A percentile compares a stretch with the other conserved stretches of the same genome.
Conservation (phyloP, 2,113 vertebrate species). For the Peromyscus polionotus region DNA sequence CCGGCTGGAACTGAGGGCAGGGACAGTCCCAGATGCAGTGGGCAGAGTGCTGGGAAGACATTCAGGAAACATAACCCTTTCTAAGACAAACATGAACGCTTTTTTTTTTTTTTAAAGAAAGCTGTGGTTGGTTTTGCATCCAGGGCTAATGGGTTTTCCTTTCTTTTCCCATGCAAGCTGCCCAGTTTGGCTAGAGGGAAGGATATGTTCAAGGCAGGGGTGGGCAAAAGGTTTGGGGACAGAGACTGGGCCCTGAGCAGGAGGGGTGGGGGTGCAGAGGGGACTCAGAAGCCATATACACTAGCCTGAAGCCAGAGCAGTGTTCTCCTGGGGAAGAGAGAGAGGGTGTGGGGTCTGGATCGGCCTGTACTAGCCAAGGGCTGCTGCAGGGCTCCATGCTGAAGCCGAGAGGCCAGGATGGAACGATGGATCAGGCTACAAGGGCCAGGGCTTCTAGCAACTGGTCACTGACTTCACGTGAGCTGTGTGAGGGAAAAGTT, state of each 20-base stretch:
- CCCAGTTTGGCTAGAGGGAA: constrained; percentile 62
- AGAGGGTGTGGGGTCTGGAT: background rate
- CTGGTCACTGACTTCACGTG: background rate
- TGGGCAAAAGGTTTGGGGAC: constrained; percentile 65
- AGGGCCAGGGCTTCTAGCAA: background rate
- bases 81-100: constrained; percentile 50
- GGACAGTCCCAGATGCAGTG: background rate
- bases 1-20: background rate
- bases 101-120: background rate
- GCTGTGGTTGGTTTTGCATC: constrained; percentile 79
- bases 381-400: background rate
- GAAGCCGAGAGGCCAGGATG: background rate
- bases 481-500: background rate
- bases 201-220: background rate
- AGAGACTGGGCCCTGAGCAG: constrained; percentile 44
- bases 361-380: rapidly evolving
- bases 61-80: constrained; percentile 66
- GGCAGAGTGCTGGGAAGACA: constrained; percentile 58
- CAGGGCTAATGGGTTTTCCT: constrained; percentile 76
- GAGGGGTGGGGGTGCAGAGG: background rate
- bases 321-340: background rate
- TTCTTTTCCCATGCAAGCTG: constrained; percentile 59
- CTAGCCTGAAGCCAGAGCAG: background rate
- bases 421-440: background rate
- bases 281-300: background rate